Evolutionary conservation across 1,140 invertebrate genomes (phyloP), one percentile per base, ranked within the genome.

Genomic region (Monochamus saltuarius): DNA sequence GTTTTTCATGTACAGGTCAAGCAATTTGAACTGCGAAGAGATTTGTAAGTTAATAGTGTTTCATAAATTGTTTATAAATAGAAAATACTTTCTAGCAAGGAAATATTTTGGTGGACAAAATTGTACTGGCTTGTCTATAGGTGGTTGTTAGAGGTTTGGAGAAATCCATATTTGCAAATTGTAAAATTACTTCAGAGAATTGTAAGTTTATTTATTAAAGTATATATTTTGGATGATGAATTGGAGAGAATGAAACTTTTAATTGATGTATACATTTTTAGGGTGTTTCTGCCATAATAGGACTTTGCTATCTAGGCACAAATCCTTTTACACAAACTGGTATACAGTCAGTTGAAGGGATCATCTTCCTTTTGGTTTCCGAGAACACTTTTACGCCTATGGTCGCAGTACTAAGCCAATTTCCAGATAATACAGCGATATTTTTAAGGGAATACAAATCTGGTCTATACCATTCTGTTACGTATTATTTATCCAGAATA

Each of bases 301-400:
- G 90, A 1, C 70, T 91, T 7, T 93, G 91, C 70, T 94, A 89
- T 75, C 79, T 87, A 1, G 88, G 88, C 14, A 85, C 87, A 2
- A 83, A 85, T 9, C 70, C 74, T 1, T 71, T 86, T 0, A 85
- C 88, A 39, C 91, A 94, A 72, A 77, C 82, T 7, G 91, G 91
- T 1, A 84, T 94, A 11, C 91, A 93, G 74, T 86, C 90, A 17
- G 84, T 91, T 1, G 89, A 94, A 77, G 92, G 92, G 9, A 86
- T 87, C 0, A 73, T 94, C 1, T 94, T 93, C 71, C 86, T 93
- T 17, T 83, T 94, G 72, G 90, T 94, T 37, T 85, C 89, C 0
- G 91, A 95, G 79, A 94, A 93, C 67, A 90, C 90, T 3, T 95
- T 92, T 76, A 85, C 86, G 43, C 89, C 91, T 0, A 92, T 94